phyloP scores from a whole-genome alignment of 2,797 vertebrate genomes.

The Nasua narica region DNA sequence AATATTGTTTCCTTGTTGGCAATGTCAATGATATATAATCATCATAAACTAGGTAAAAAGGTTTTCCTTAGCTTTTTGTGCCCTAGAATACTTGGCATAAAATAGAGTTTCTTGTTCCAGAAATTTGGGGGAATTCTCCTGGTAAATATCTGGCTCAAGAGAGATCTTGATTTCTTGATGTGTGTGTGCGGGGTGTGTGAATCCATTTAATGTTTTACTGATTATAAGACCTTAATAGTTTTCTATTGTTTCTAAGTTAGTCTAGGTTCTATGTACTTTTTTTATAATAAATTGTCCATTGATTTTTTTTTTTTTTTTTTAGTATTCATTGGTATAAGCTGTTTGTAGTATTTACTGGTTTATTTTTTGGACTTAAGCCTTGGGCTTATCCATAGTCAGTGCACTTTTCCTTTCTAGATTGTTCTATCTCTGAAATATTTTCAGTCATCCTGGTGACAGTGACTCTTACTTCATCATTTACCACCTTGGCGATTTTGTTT shows the following conservation, averaged over 20 bases:
- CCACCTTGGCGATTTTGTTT: not conserved
- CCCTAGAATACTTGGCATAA: not conserved
- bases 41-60: not conserved
- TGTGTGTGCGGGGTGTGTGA: not conserved
- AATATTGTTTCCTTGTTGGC: not conserved
- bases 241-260: not conserved
- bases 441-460: too few relatives aligned
- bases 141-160: not conserved
- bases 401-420: not conserved
- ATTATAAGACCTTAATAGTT: not conserved
- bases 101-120: not conserved
- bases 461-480: not conserved
- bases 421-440: not conserved
- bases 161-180: not conserved
- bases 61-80: not conserved
- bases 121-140: not conserved
- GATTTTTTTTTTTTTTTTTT: not conserved
- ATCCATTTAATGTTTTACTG: not conserved
- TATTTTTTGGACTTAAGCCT: not conserved
- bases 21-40: not conserved
- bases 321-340: not conserved
- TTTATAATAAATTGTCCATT: not conserved
- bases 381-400: not conserved
- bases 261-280: not conserved
- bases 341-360: not conserved